A percentile compares a stretch with the other conserved stretches of the same genome.
Conservation (phyloP, 1,140 invertebrate species). For the Drosophila littoralis region DNA sequence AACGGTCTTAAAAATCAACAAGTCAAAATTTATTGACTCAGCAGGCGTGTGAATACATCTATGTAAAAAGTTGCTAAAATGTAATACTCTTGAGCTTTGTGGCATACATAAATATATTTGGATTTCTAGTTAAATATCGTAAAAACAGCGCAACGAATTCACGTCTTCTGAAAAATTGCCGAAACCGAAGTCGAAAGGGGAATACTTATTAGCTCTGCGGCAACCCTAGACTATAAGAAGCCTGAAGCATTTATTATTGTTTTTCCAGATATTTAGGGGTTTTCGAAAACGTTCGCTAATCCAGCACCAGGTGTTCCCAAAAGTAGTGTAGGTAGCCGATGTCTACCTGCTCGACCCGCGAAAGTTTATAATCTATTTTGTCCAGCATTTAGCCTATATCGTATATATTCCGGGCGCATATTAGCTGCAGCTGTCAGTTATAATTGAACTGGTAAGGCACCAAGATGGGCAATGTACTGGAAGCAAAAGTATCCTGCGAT, state of each 20-base stretch:
- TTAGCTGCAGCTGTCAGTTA: slow-evolving; percentile 53
- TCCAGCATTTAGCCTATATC: background rate
- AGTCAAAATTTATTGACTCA: background rate
- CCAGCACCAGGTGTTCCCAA: slow-evolving; percentile 22
- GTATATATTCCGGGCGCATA: slow-evolving; percentile 34
- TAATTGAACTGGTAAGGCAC: slow-evolving; percentile 31
- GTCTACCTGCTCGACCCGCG: background rate
- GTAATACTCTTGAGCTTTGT: background rate
- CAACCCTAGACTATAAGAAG: background rate
- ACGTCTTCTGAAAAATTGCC: background rate
- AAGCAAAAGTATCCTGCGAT: slow-evolving; percentile 38
- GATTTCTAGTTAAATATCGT: background rate
- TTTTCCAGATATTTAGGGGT: background rate
- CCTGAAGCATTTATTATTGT: background rate
- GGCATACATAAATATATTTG: background rate
- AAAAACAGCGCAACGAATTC: background rate
- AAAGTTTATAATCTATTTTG: background rate
- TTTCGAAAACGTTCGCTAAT: slow-evolving; percentile 31
- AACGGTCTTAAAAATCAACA: no score
- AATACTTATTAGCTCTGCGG: background rate
- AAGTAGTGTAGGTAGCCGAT: background rate
- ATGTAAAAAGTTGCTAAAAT: background rate
- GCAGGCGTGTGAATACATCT: slow-evolving; percentile 1
- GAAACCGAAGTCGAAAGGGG: background rate
- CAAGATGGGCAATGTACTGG: slow-evolving; percentile 56